Percentiles rank a stretch among this genome's conserved stretches.
These are phyloP conservation scores for Nowickia ferox DNA, from an alignment of 2,888 invertebrate genomes.

Conservation along the genomic window DNA sequence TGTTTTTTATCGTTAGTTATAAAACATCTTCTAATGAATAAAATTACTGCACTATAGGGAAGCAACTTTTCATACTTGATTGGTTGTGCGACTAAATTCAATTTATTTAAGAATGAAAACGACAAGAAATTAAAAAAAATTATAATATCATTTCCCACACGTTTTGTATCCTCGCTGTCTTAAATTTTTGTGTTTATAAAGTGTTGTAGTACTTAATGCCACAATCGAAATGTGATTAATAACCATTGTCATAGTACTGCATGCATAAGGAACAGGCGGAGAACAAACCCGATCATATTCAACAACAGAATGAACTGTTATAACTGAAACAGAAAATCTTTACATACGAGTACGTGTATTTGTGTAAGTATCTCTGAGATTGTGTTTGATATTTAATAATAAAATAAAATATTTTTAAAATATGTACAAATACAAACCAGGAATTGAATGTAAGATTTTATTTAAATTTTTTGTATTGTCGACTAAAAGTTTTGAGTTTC, in stretches of 20 bases:
- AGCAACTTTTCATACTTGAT: conserved; percentile 23
- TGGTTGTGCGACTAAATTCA: conserved; percentile 32
- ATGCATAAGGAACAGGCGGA: conserved; percentile 64
- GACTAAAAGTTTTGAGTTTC: conserved; percentile 58
- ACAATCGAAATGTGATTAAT: conserved; percentile 83
- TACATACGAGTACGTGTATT: too few relatives aligned
- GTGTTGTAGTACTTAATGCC: conserved; percentile 77
- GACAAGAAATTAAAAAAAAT: conserved; percentile 5
- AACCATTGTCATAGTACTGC: conserved; percentile 77
- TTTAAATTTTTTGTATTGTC: conserved; percentile 26
- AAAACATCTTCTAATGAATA: too few relatives aligned
- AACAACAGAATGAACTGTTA: neutral
- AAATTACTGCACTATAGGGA: neutral
- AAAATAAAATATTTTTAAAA: conserved; percentile 44
- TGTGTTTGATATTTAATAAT: conserved; percentile 32
- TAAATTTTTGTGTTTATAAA: conserved; percentile 72
- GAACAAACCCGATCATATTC: neutral
- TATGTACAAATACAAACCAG: too few relatives aligned
- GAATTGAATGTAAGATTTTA: neutral
- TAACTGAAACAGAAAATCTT: neutral
- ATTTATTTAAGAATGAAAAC: conserved; percentile 20
- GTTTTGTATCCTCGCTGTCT: conserved; percentile 26
- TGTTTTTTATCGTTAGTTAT: too few relatives aligned
- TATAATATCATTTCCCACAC: conserved; percentile 11
- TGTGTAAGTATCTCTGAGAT: neutral